Percentiles rank a stretch among this genome's conserved stretches.
These are phyloP conservation scores for Drosophila demipolita DNA, from an alignment of 2,888 invertebrate genomes.

Conservation along the genomic window DNA sequence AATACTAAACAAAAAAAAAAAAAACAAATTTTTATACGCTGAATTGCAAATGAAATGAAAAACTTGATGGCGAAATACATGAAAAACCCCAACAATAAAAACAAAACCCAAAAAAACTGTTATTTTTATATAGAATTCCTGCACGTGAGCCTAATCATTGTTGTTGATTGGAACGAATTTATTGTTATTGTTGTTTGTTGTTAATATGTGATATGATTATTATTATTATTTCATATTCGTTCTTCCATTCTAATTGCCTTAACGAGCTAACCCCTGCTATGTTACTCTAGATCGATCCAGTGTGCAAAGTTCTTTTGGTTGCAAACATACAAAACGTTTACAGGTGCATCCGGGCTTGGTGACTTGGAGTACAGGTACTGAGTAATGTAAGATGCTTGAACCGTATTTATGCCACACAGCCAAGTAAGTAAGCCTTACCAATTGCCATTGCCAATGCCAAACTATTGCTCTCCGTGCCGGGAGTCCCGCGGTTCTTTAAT, in stretches of 20 bases:
- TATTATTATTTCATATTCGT: slow-evolving; percentile 1
- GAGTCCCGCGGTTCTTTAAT: slow-evolving; percentile 3
- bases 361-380: slow-evolving; percentile 29
- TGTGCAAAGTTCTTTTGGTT: slow-evolving; percentile 74
- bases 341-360: slow-evolving; percentile 41
- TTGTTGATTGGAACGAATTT: slow-evolving; percentile 40
- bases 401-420: neutral
- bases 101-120: slow-evolving; percentile 32
- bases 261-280: slow-evolving; percentile 51
- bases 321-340: slow-evolving; percentile 67
- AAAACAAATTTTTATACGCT: slow-evolving; percentile 18
- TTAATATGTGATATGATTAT: slow-evolving; percentile 25
- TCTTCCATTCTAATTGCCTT: slow-evolving; percentile 37
- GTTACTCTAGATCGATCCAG: slow-evolving; percentile 46
- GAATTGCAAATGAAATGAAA: slow-evolving; percentile 34
- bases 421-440: slow-evolving; percentile 61
- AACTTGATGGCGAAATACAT: slow-evolving; percentile 35
- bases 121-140: slow-evolving; percentile 37
- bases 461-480: neutral
- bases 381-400: slow-evolving; percentile 34
- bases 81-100: slow-evolving; percentile 15
- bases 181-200: slow-evolving; percentile 48
- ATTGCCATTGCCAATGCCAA: slow-evolving; percentile 5
- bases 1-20: slow-evolving; percentile 23
- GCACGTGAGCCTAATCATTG: slow-evolving; percentile 54